phyloP scores from a whole-genome alignment of 1,140 invertebrate species.

The Heliconius nattereri region DNA sequence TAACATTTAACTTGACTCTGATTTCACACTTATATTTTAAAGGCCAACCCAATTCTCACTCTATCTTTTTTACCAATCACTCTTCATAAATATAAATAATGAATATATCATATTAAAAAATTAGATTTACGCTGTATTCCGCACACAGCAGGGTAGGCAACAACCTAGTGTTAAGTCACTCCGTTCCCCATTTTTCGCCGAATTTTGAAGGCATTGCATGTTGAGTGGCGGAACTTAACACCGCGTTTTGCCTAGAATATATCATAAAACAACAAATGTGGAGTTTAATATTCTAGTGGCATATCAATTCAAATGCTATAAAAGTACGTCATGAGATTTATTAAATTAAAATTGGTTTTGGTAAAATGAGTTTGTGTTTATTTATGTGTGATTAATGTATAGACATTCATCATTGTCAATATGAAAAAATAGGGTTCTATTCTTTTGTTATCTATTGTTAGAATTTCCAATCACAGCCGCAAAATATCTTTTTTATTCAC shows the following conservation, averaged over 20 bases:
- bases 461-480: constrained; percentile 12
- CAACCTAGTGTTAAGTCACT: too few relatives aligned
- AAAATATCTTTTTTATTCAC: constrained; percentile 17
- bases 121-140: too few relatives aligned
- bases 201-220: too few relatives aligned
- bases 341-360: constrained; percentile 24
- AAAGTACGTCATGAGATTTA: constrained; percentile 18
- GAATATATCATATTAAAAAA: background rate
- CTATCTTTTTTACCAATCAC: too few relatives aligned
- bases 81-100: too few relatives aligned
- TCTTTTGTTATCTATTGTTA: constrained; percentile 21
- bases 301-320: background rate
- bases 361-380: constrained; percentile 27
- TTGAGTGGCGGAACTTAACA: too few relatives aligned
- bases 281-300: background rate
- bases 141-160: too few relatives aligned
- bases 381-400: constrained; percentile 33
- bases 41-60: too few relatives aligned
- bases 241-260: too few relatives aligned
- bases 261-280: background rate
- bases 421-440: constrained; percentile 27
- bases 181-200: too few relatives aligned
- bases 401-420: constrained; percentile 41
- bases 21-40: too few relatives aligned
- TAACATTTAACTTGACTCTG: too few relatives aligned